Conservation (phyloP, 2,888 invertebrate genomes). For the Platynereis dumerilii region DNA sequence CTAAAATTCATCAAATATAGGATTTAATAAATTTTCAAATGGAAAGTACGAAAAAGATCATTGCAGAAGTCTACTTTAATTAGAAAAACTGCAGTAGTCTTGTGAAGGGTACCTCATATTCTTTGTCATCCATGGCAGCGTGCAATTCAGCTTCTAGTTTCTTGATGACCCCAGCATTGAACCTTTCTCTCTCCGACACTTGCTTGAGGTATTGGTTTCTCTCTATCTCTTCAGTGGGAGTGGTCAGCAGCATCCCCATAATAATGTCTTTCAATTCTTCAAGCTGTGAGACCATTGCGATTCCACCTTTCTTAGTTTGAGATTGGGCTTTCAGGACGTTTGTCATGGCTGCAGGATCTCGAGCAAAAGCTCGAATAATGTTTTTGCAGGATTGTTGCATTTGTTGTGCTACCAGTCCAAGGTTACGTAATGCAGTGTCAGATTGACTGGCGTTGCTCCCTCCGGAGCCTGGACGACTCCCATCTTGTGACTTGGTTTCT, state of each 20-base stretch:
- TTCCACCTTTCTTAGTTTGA: constrained; percentile 34
- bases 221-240: constrained; percentile 61
- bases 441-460: constrained; percentile 37
- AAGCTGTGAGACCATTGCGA: constrained; percentile 44
- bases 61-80: no score
- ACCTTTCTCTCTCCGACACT: constrained; percentile 54
- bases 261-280: constrained; percentile 57
- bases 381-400: constrained; percentile 57
- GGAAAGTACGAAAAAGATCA: no score
- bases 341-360: constrained; percentile 52
- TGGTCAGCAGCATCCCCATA: constrained; percentile 58
- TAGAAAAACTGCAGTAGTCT: no score
- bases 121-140: constrained; percentile 57
- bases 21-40: no score
- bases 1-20: no score
- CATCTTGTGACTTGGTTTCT: not conserved
- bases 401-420: constrained; percentile 54
- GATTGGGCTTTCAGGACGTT: constrained; percentile 37
- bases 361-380: constrained; percentile 51
- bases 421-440: constrained; percentile 49
- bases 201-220: constrained; percentile 56
- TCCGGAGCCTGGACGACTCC: not conserved
- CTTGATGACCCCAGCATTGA: constrained; percentile 57
- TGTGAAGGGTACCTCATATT: constrained; percentile 62
- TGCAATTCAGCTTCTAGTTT: constrained; percentile 59